Evolutionary conservation across 1,140 invertebrate genomes (phyloP).

Genomic region (Heliconius hermathena): DNA sequence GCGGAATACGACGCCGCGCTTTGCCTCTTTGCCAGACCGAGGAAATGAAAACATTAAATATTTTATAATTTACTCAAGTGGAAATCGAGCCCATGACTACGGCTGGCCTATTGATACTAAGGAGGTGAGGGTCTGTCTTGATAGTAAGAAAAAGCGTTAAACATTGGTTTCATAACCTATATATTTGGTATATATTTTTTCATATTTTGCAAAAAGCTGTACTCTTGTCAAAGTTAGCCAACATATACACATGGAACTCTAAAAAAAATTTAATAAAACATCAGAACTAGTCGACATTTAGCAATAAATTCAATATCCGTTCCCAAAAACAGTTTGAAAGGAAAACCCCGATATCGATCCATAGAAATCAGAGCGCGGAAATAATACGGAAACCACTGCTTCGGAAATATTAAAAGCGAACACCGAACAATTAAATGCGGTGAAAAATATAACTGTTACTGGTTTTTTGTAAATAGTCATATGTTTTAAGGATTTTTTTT

Average conservation of each 20-base stretch:
- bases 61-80: too few relatives aligned
- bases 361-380: constrained; percentile 45
- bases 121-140: too few relatives aligned
- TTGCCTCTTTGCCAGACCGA: too few relatives aligned
- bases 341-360: constrained; percentile 38
- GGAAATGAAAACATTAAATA: too few relatives aligned
- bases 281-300: constrained; percentile 29
- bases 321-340: constrained; percentile 36
- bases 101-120: too few relatives aligned
- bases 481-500: background rate
- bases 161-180: too few relatives aligned
- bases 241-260: background rate
- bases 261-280: background rate
- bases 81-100: background rate
- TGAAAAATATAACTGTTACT: constrained; percentile 28
- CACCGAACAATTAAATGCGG: constrained; percentile 31
- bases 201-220: background rate
- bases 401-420: constrained; percentile 40
- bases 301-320: constrained; percentile 36
- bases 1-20: too few relatives aligned
- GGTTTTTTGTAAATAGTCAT: background rate
- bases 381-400: constrained; percentile 42
- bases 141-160: too few relatives aligned
- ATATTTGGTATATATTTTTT: background rate
- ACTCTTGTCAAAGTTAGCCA: background rate